Evolutionary conservation across 2,113 vertebrate genomes (phyloP), one percentile per base, ranked within the genome.

Genomic region (Scartelaos histophorus): DNA sequence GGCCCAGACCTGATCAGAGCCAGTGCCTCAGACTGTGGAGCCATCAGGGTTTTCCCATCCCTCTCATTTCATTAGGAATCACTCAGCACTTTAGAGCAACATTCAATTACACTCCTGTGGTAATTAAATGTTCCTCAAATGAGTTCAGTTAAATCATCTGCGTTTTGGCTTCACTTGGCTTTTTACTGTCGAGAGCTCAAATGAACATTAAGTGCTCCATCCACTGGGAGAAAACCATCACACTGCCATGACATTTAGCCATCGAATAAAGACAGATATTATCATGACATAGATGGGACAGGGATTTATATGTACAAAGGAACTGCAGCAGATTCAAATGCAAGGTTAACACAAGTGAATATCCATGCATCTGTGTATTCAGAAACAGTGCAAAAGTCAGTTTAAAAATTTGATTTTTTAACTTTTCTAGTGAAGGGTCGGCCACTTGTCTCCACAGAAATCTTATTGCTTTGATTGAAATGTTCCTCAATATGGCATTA

Each of bases 51-150:
- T 73, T 66, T 76, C 74, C 74, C 25, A 76, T 71, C 77, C 80
- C 82, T 75, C 81, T 80, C 81, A 70, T 91, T 92, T 90, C 80
- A 91, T 92, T 88, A 85, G 79, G 88, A 91, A 85, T 86, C 88
- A 87, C 85, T 90, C 81, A 83, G 83, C 89, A 88, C 87, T 91
- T 88, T 73, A 83, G 85, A 89, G 87, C 83, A 89, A 90, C 88
- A 88, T 92, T 92, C 85, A 92, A 89, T 90, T 92, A 91, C 43
- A 74, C 82, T 84, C 75, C 82, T 84, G 66, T 76, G 82, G 85
- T 91, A 91, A 93, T 90, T 90, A 91, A 91, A 92, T 88, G 87
- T 86, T 87, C 82, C 87, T 85, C 84, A 89, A 91, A 91, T 88
- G 84, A 88, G 70, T 87, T 90, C 72, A 87, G 87, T 91, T 89